Base-by-base conservation (phyloP, 1,140 invertebrate genomes). In the Platyscapa corneri region DNA sequence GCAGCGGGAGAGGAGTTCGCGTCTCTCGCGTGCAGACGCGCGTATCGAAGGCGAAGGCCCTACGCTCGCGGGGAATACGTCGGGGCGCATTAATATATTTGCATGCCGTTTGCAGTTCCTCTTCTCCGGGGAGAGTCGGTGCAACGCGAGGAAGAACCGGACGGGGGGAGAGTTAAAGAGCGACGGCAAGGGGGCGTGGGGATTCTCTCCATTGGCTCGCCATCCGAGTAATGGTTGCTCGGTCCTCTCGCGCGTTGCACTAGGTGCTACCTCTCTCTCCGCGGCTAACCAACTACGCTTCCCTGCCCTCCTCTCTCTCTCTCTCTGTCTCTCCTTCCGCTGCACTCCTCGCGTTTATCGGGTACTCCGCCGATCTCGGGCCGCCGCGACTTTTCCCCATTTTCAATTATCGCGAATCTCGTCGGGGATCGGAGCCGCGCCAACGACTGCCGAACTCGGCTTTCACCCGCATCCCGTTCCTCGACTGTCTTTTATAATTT, bases 141-240 rank as follows among this genome's bases (percentile, higher is more conserved):
- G 53, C 12, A 60, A 3, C 37, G 37, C 82, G 67, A 84, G 82
- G 37, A 80, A 37, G 39, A 56, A 67, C 60, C 30, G 23, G n/a
- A 27, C 56, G 67, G 53, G n/a, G 64, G 65, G 70, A 67, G 70
- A 82, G 67, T 77, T 79, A 81, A 39, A 77, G 77, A 82, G 56
- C 14, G 12, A 34, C 70, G 64, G 83, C 8, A 37, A 92, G 91
- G 91, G 93, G 92, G 93, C 92, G 92, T 92, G 93, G 92, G 91
- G 92, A 92, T 92, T 92, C 91, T 89, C 91, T 91, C 92, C 92
- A 92, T 93, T 93, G 92, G 92, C 92, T 89, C 93, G 91, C 89
- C 90, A 92, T 91, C 87, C 92, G 88, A 93, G 93, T 93, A 92
- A 93, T 93, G 92, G 92, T 92, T 89, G 92, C 92, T 82, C 84